A percentile compares a stretch with the other conserved stretches of the same genome.
Evolutionary conservation across 2,888 invertebrate species (phyloP).

Genomic region (Rhagophthalmus giganteus): DNA sequence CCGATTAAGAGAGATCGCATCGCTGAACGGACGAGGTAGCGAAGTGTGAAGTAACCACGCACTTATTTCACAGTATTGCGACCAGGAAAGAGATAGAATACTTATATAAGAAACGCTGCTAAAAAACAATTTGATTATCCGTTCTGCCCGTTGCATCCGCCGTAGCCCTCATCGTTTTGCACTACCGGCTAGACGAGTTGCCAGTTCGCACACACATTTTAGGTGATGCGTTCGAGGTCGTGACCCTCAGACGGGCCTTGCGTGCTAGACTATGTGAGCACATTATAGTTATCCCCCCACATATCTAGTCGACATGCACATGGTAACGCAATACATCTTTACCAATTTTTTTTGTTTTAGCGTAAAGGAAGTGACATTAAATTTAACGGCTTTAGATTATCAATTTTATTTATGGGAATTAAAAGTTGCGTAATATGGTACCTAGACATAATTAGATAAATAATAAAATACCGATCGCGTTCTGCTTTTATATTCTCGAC

Average conservation of each 20-base stretch:
- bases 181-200: conserved; percentile 38
- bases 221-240: conserved; percentile 31
- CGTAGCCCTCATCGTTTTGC: conserved; percentile 35
- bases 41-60: conserved; percentile 25
- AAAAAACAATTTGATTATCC: conserved; percentile 23
- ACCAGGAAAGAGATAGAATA: conserved; percentile 9
- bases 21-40: conserved; percentile 9
- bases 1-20: not conserved
- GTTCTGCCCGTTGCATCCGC: conserved; percentile 35
- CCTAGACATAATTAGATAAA: no score
- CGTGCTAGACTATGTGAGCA: conserved; percentile 29
- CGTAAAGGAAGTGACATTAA: no score
- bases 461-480: no score
- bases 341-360: no score
- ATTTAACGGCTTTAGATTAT: no score
- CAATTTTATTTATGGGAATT: no score
- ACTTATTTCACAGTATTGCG: conserved; percentile 2
- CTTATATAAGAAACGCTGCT: conserved; percentile 2
- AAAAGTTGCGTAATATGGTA: no score
- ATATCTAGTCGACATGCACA: conserved; percentile 29
- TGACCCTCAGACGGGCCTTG: conserved; percentile 30
- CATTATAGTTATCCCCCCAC: conserved; percentile 31
- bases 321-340: conserved; percentile 14
- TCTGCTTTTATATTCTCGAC: no score
- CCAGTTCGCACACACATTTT: conserved; percentile 28